Evolutionary conservation across 2,797 vertebrate genomes (phyloP).

Genomic region (Mycteria americana): DNA sequence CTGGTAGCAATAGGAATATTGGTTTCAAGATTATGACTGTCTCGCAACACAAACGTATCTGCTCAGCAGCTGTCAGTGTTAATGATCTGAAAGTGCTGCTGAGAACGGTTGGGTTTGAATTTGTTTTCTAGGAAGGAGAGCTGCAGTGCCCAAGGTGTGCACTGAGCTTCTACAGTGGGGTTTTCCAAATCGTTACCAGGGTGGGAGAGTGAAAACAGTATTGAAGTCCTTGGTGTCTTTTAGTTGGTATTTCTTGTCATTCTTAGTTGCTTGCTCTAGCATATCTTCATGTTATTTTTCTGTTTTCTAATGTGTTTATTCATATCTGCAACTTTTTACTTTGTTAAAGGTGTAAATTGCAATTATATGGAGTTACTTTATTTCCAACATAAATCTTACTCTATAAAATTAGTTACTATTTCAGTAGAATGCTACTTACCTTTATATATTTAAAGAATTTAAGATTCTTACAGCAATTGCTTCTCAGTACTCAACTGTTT

Average conservation of each 20-base stretch:
- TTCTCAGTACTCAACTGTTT: not conserved
- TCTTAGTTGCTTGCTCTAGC: not conserved
- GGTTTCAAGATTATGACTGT: not conserved
- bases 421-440: not conserved
- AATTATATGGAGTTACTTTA: not conserved
- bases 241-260: not conserved
- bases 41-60: not conserved
- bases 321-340: not conserved
- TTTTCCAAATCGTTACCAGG: not conserved
- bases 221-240: not conserved
- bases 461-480: not conserved
- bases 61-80: not conserved
- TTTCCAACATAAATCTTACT: not conserved
- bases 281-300: not conserved
- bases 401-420: not conserved
- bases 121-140: not conserved
- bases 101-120: not conserved
- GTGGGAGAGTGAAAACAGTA: not conserved
- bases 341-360: not conserved
- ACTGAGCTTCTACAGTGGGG: not conserved
- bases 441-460: not conserved
- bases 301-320: not conserved
- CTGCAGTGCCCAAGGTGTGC: not conserved
- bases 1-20: not conserved
- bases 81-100: not conserved